phyloP scores from a whole-genome alignment of 1,140 invertebrate genomes.

The Aphelenchoides avenae region DNA sequence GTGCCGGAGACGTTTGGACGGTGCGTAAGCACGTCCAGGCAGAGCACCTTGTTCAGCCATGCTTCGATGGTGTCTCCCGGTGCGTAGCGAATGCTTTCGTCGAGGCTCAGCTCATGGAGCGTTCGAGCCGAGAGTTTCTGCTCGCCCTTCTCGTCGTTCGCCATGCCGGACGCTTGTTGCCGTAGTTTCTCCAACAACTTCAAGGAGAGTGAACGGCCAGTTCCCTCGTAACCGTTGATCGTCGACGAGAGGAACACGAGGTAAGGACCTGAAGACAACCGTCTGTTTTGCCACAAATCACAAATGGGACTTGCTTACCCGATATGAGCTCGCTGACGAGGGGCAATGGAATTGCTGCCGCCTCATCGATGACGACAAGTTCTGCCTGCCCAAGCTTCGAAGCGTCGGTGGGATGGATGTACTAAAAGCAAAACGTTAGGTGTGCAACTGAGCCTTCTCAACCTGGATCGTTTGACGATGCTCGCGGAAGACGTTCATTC shows the following conservation, averaged over 20 bases:
- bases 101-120: conserved; percentile 68
- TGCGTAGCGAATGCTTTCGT: conserved; percentile 91
- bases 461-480: conserved; percentile 95
- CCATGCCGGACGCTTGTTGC: conserved; percentile 60
- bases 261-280: conserved; percentile 72
- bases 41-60: conserved; percentile 87
- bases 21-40: conserved; percentile 74
- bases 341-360: conserved; percentile 92
- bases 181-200: conserved; percentile 85
- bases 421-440: conserved; percentile 65
- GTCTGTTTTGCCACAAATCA: not conserved
- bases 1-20: conserved; percentile 58
- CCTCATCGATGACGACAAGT: conserved; percentile 93
- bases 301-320: conserved; percentile 20
- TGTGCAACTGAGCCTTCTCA: no score
- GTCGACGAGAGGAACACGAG: conserved; percentile 93
- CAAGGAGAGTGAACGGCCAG: conserved; percentile 86
- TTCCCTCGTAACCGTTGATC: conserved; percentile 97
- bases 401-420: conserved; percentile 87
- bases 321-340: conserved; percentile 67
- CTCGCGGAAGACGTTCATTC: conserved; percentile 81
- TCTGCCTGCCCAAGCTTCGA: conserved; percentile 84
- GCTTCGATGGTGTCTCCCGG: conserved; percentile 79
- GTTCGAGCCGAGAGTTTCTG: conserved; percentile 52
- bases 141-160: conserved; percentile 38